phyloP scores from a whole-genome alignment of 2,888 invertebrate species.

The Hyppa rectilinea region DNA sequence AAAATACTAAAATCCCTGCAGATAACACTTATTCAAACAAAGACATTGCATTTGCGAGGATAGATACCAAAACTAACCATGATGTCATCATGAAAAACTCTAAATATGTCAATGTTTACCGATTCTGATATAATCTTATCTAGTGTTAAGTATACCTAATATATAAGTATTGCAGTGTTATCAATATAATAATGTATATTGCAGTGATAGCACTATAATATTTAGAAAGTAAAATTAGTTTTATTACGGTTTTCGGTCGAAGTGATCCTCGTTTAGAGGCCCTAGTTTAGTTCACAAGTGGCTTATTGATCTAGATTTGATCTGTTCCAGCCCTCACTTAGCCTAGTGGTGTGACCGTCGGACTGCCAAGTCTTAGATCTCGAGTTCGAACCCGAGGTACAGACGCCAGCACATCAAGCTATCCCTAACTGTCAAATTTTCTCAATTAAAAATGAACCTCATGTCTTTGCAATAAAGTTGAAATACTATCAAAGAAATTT shows the following conservation, averaged over 20 bases:
- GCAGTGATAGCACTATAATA: constrained; percentile 7
- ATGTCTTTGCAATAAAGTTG: too few species aligned
- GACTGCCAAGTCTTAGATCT: too few species aligned
- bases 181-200: constrained; percentile 17
- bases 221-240: constrained; percentile 32
- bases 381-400: too few species aligned
- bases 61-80: background rate
- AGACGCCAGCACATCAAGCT: too few species aligned
- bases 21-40: constrained; percentile 6
- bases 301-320: background rate
- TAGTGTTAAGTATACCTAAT: background rate
- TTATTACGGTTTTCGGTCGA: background rate
- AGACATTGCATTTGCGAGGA: background rate
- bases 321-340: too few species aligned
- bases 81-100: constrained; percentile 21
- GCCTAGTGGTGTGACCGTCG: too few species aligned
- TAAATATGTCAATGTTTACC: constrained; percentile 24
- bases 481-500: too few species aligned
- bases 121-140: constrained; percentile 26
- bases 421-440: too few species aligned
- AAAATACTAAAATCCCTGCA: background rate
- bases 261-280: background rate
- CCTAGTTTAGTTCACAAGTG: background rate
- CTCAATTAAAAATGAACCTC: too few species aligned
- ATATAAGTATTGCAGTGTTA: constrained; percentile 11